Base-by-base conservation (phyloP, 2,888 invertebrate genomes). In the Drosophila antonietae region DNA sequence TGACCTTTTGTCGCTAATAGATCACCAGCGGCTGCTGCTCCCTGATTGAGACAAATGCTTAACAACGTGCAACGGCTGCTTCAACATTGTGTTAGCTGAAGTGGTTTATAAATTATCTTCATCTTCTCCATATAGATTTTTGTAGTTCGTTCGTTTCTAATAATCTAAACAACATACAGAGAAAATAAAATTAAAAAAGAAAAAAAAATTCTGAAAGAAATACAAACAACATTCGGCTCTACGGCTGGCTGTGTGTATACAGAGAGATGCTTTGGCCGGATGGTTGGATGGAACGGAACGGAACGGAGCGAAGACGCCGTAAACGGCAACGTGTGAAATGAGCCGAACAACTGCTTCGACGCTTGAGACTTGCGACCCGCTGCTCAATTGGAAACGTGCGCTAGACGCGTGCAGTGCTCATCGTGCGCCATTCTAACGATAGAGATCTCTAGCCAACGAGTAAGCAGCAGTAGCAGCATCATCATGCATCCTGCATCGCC, bases 401-500 rank as follows among this genome's bases (percentile, higher is more conserved):
- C 83, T 88, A 75, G 73, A 84, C 83, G 88, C 80, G 85, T 79
- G 80, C 80, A 75, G 85, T 87, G 67, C 72, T 74, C 62, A 58
- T 66, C 68, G 66, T 64, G 67, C 70, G 62, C 59, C 31, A 49
- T 43, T 12, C 18, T 43, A 61, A 57, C 44, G 37, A 14, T 59
- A 41, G 41, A 4, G 52, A 52, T 35, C 37, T 37, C 15, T 23
- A 37, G 20, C 35, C 18, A 12, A 51, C 35, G 18, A 52, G 51
- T 20, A 52, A 33, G 52, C 35, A 52, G 23, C 5, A 51, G n/a
- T 15, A 10, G 47, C 20, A 20, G 20, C 20, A 31, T 12, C n/a
- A 31, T n/a, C 56, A 91, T 91, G 91, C 90, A 90, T 88, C 69
- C 87, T 65, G 80, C 88, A 31, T 81, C 91, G 59, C 79, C 89